Conservation (phyloP, 2,888 invertebrate species). For the Acronicta alni region DNA sequence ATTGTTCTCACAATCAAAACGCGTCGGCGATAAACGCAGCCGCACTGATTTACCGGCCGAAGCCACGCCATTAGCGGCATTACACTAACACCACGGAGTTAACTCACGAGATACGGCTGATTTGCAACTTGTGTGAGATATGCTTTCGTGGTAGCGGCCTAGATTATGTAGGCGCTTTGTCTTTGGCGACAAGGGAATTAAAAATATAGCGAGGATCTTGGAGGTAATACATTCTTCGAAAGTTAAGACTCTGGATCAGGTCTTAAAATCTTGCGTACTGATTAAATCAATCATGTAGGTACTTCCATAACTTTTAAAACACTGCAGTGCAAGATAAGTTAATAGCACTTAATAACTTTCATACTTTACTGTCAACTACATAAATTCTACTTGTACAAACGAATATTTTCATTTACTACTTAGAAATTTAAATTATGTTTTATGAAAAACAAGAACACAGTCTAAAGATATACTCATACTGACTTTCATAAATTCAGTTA, state of each 20-base stretch:
- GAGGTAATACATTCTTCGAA: neutral
- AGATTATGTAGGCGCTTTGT: neutral
- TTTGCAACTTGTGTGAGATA: conserved; percentile 45
- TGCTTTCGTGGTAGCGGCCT: conserved; percentile 11
- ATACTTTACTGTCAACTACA: too few relatives aligned
- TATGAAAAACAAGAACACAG: too few relatives aligned
- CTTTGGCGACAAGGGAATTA: neutral
- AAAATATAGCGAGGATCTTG: neutral
- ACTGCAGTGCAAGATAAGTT: too few relatives aligned
- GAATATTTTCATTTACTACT: too few relatives aligned
- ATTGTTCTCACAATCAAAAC: conserved; percentile 49
- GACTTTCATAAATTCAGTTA: conserved; percentile 7
- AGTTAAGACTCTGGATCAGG: neutral
- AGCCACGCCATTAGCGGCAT: conserved; percentile 57
- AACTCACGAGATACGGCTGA: conserved; percentile 47
- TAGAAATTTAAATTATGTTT: too few relatives aligned
- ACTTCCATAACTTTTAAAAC: too few relatives aligned
- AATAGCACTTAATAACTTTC: too few relatives aligned
- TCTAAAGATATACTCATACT: too few relatives aligned
- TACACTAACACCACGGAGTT: conserved; percentile 53
- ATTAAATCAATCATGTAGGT: too few relatives aligned
- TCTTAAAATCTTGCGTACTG: too few relatives aligned
- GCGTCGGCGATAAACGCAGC: conserved; percentile 53
- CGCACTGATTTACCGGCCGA: conserved; percentile 54
- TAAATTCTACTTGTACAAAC: too few relatives aligned